Percentiles rank a stretch among this genome's conserved stretches.
Conservation (phyloP, 2,888 invertebrate genomes). For the Gastrophysa polygoni region DNA sequence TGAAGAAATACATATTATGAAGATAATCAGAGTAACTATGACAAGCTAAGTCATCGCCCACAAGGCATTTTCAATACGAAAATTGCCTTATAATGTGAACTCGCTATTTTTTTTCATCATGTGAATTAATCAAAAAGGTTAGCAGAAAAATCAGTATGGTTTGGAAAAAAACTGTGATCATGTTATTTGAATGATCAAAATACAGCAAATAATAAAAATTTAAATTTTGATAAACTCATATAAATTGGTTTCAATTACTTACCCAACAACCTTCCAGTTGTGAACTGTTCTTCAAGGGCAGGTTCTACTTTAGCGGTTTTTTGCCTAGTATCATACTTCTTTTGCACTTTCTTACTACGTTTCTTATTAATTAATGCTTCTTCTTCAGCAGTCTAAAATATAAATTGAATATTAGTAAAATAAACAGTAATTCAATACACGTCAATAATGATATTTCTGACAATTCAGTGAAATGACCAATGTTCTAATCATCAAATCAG, state of each 20-base stretch:
- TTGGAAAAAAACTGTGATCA: too few relatives aligned
- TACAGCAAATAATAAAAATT: constrained; percentile 13
- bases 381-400: constrained; percentile 84
- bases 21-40: constrained; percentile 87
- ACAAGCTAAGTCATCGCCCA: constrained; percentile 64
- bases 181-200: too few relatives aligned
- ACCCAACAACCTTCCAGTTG: constrained; percentile 94
- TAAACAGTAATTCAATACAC: background rate
- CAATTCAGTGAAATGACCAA: constrained; percentile 10
- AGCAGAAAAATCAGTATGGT: too few relatives aligned
- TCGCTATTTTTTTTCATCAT: constrained; percentile 72
- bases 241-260: constrained; percentile 54
- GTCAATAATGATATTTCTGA: background rate
- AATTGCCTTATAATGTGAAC: constrained; percentile 57
- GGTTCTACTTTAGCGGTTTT: constrained; percentile 93
- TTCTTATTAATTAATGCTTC: constrained; percentile 94
- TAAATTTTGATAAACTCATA: background rate
- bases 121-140: constrained; percentile 37
- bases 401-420: constrained; percentile 30
- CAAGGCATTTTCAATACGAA: constrained; percentile 71
- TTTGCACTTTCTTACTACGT: constrained; percentile 88
- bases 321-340: constrained; percentile 93
- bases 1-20: constrained; percentile 41
- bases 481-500: constrained; percentile 56
- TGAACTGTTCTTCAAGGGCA: constrained; percentile 95